These are phyloP conservation scores for Rhinoderma darwinii DNA, from an alignment of 2,113 vertebrate species.

Conservation along the genomic window DNA sequence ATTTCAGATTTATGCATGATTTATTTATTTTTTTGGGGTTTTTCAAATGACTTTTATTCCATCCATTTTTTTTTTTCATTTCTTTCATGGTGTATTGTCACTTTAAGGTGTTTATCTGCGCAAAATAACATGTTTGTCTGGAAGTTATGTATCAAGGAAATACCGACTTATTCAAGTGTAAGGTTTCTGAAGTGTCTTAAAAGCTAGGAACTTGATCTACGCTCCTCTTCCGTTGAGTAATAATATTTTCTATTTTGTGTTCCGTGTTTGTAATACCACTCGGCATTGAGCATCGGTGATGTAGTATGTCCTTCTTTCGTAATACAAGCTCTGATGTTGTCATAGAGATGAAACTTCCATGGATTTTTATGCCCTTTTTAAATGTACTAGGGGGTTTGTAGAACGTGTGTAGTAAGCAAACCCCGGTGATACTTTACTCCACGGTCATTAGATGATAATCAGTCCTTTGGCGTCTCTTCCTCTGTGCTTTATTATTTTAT, in stretches of 20 bases:
- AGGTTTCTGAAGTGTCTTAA: not conserved
- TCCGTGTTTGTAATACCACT: not conserved
- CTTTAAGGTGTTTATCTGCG: not conserved
- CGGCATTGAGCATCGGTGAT: not conserved
- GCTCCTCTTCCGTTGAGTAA: not conserved
- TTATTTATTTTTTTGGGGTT: too few species aligned
- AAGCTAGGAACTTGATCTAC: not conserved
- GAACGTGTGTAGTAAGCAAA: not conserved
- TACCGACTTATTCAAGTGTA: not conserved
- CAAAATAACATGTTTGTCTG: not conserved
- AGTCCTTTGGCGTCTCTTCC: not conserved
- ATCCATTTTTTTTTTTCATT: too few species aligned
- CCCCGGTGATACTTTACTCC: not conserved
- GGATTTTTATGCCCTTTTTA: not conserved
- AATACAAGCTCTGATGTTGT: not conserved
- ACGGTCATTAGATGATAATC: not conserved
- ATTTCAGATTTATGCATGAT: too few species aligned
- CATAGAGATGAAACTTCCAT: conserved; percentile 2
- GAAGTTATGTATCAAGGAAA: not conserved
- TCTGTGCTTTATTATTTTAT: not conserved
- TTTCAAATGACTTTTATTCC: too few species aligned
- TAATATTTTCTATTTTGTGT: not conserved
- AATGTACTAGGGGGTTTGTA: not conserved
- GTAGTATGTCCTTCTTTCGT: not conserved
- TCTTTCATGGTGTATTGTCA: not conserved